A percentile compares a stretch with the other conserved stretches of the same genome.
phyloP scores from a whole-genome alignment of 1,140 invertebrate genomes.

The Drosophila pruinosa region DNA sequence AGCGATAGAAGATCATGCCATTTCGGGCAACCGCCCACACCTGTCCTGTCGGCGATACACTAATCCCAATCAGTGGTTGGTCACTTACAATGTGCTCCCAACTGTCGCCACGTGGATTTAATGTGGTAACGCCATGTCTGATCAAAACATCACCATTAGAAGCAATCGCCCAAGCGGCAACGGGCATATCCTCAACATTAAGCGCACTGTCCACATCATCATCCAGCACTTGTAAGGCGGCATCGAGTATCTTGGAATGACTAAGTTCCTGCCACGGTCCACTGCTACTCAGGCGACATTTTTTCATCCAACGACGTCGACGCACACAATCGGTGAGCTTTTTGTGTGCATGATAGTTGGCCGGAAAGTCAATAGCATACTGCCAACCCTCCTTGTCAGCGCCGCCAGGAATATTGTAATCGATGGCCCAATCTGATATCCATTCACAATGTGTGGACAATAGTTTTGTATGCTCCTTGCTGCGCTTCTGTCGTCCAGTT shows the following conservation, averaged over 20 bases:
- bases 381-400: constrained; percentile 96
- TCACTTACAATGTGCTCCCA: constrained; percentile 93
- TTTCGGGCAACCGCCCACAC: constrained; percentile 94
- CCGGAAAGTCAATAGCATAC: constrained; percentile 95
- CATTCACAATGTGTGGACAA: constrained; percentile 94
- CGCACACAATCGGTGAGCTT: constrained; percentile 94
- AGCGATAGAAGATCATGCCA: constrained; percentile 91
- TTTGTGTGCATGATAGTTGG: constrained; percentile 92
- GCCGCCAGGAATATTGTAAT: constrained; percentile 94
- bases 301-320: constrained; percentile 92
- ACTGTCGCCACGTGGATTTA: constrained; percentile 87
- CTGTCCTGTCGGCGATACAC: constrained; percentile 86
- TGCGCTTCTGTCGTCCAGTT: constrained; percentile 90
- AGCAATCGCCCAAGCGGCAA: constrained; percentile 91
- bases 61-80: constrained; percentile 89
- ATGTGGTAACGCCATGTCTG: constrained; percentile 88
- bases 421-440: constrained; percentile 95
- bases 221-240: constrained; percentile 84
- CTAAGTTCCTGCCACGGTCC: constrained; percentile 95
- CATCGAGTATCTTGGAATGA: constrained; percentile 91
- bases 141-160: constrained; percentile 92
- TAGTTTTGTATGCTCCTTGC: constrained; percentile 92
- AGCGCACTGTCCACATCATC: constrained; percentile 55
- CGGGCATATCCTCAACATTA: constrained; percentile 68
- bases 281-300: constrained; percentile 90